A percentile compares a stretch with the other conserved stretches of the same genome.
Conservation (phyloP, 2,888 invertebrate genomes). For the Melinaea menophilus region DNA sequence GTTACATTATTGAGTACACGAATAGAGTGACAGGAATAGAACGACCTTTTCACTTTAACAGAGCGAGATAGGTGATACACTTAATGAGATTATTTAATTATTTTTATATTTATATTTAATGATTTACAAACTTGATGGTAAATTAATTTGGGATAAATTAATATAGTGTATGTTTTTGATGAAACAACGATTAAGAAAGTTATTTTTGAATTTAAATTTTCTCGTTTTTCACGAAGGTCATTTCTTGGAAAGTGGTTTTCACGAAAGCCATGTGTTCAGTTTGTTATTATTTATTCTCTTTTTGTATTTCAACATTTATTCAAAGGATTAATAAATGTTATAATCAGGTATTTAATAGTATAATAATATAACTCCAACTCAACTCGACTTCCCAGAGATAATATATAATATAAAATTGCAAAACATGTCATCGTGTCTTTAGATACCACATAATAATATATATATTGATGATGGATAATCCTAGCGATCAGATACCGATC, state of each 20-base stretch:
- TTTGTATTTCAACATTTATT: no score
- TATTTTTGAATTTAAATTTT: no score
- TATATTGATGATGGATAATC: slow-evolving; percentile 56
- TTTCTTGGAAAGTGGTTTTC: no score
- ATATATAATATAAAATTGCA: slow-evolving; percentile 11
- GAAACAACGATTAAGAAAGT: no score
- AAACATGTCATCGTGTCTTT: slow-evolving; percentile 21
- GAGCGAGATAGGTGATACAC: background rate
- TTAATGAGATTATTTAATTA: background rate
- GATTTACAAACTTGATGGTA: no score
- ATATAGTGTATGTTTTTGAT: no score
- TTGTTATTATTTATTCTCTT: no score
- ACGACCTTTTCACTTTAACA: background rate
- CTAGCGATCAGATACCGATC: slow-evolving; percentile 43
- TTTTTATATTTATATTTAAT: no score
- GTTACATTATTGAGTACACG: background rate
- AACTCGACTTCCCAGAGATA: background rate
- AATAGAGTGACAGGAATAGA: slow-evolving; percentile 1
- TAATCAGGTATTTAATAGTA: background rate
- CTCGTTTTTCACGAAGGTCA: no score
- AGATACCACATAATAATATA: slow-evolving; percentile 47
- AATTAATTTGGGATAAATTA: no score
- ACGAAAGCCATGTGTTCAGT: no score
- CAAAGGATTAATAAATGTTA: no score
- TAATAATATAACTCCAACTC: background rate